Percentiles rank a stretch among this genome's conserved stretches.
Conservation (phyloP, 2,888 invertebrate species). For the Cheilosia scutellata region DNA sequence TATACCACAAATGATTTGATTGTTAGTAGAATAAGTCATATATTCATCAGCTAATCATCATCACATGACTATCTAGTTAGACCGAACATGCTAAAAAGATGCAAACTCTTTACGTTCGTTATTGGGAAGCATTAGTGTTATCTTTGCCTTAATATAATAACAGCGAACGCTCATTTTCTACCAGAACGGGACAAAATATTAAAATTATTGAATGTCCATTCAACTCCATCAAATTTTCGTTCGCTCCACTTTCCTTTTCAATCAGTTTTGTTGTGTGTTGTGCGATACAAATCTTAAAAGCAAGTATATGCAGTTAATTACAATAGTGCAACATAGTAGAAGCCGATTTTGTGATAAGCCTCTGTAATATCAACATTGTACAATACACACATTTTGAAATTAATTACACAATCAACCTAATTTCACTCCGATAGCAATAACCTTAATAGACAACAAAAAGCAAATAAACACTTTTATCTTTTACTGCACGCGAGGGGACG, state of each 20-base stretch:
- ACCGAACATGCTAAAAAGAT: background rate
- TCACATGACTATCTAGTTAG: background rate
- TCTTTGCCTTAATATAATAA: background rate
- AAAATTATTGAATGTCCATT: background rate
- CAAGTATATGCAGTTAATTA: background rate
- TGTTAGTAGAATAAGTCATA: background rate
- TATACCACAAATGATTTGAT: too few species aligned
- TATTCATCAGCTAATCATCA: background rate
- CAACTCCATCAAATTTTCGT: too few species aligned
- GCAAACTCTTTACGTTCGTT: background rate
- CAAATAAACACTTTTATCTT: constrained; percentile 28
- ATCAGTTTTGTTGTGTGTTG: too few species aligned
- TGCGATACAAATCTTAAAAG: too few species aligned
- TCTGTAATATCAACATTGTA: constrained; percentile 17
- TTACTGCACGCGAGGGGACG: constrained; percentile 8
- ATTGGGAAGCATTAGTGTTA: background rate
- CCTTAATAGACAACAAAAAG: constrained; percentile 30
- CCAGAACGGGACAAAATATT: background rate
- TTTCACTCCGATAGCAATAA: constrained; percentile 51
- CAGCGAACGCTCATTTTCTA: background rate
- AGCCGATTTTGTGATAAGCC: constrained; percentile 24
- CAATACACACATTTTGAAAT: constrained; percentile 36
- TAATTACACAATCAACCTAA: constrained; percentile 62
- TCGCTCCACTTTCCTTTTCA: too few species aligned
- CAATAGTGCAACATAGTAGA: background rate